Percentiles rank a stretch among this genome's conserved stretches.
Conservation (phyloP, 2,888 invertebrate genomes). For the Tetragnatha montana region DNA sequence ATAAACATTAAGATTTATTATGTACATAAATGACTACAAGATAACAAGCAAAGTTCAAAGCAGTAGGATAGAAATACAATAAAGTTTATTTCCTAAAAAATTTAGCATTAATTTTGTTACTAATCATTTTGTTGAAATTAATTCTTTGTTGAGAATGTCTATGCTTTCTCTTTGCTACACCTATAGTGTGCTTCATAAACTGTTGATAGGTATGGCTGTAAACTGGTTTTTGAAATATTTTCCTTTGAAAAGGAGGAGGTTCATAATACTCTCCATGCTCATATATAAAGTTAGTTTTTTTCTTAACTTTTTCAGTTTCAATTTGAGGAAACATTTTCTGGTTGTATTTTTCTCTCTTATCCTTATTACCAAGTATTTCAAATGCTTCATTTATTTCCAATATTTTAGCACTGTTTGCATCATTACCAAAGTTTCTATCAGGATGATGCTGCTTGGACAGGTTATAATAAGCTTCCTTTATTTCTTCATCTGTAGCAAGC, state of each 20-base stretch:
- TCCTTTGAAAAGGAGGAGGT: constrained; percentile 10
- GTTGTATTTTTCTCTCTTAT: constrained; percentile 49
- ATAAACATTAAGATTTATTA: too few relatives aligned
- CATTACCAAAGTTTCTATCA: constrained; percentile 48
- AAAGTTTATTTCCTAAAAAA: background rate
- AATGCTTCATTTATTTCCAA: constrained; percentile 63
- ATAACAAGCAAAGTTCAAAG: too few relatives aligned
- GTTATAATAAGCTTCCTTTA: constrained; percentile 60
- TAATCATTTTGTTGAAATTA: constrained; percentile 19
- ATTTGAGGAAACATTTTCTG: constrained; percentile 48
- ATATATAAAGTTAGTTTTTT: constrained; percentile 40
- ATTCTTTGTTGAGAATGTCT: constrained; percentile 5
- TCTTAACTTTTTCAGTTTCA: background rate
- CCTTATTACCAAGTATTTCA: constrained; percentile 59
- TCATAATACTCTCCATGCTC: constrained; percentile 45
- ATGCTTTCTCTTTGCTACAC: constrained; percentile 22
- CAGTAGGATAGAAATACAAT: too few relatives aligned
- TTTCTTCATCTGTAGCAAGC: constrained; percentile 40
- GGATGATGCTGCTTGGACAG: constrained; percentile 62
- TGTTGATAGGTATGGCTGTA: background rate
- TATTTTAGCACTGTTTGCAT: constrained; percentile 31
- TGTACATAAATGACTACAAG: too few relatives aligned
- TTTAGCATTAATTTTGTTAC: background rate
- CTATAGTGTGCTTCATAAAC: constrained; percentile 29
- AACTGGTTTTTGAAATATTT: background rate